Percentiles rank a stretch among this genome's conserved stretches.
phyloP scores from a whole-genome alignment of 2,888 invertebrate genomes.

The Papilio demoleus region DNA sequence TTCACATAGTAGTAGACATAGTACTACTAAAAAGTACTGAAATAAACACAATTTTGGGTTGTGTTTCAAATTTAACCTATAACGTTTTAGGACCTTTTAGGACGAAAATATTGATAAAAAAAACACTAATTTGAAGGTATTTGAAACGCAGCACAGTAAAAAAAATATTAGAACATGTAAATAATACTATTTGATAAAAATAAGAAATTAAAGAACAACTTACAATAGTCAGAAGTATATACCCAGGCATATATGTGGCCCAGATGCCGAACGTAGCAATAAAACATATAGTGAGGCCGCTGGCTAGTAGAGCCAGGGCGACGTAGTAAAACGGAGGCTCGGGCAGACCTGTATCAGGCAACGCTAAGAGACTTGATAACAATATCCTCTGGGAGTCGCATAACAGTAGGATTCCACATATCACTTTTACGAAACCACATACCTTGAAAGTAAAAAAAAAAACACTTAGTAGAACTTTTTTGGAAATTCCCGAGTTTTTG shows the following conservation, averaged over 20 bases:
- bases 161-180: no score
- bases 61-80: not conserved
- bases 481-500: no score
- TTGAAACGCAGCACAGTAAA: no score
- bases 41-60: constrained; percentile 38
- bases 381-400: constrained; percentile 88
- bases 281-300: constrained; percentile 87
- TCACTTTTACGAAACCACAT: constrained; percentile 88
- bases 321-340: constrained; percentile 91
- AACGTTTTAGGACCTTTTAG: no score
- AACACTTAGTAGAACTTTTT: no score
- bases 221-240: constrained; percentile 88
- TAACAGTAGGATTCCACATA: constrained; percentile 88
- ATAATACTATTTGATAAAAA: no score
- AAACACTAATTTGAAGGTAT: no score
- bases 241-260: constrained; percentile 90
- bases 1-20: constrained; percentile 86
- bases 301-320: constrained; percentile 86
- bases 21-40: constrained; percentile 88
- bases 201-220: constrained; percentile 55
- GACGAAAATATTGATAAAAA: no score
- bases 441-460: constrained; percentile 73
- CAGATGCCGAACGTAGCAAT: constrained; percentile 91
- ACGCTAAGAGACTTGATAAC: constrained; percentile 87
- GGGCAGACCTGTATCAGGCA: constrained; percentile 84